Base-by-base conservation (phyloP, 2,113 vertebrate genomes). In the Saccopteryx leptura region DNA sequence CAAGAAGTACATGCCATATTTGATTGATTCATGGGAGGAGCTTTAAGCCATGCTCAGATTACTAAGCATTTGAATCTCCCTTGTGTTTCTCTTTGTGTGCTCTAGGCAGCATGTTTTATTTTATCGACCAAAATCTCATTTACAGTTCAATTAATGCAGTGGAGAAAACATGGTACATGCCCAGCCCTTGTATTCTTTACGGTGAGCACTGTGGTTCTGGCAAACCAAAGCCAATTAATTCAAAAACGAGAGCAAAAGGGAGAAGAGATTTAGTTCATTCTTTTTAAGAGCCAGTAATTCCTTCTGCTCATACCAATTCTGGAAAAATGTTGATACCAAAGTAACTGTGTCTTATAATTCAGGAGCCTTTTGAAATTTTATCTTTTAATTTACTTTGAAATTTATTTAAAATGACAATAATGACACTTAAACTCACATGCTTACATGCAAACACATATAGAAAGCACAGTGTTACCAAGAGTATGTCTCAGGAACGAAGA, bases 51-150 rank as follows among this genome's bases (percentile, higher is more conserved):
- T 76, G 5, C 18, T 87, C 72, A 61, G 28, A 80, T 58, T 58
- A 85, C 56, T 91, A 94, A 91, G 46, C 54, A 80, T 48, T 85
- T 48, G 71, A 87, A 85, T 81, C 66, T 84, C 80, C 95, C 87
- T 61, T 33, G 6, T 31, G 23, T 10, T 88, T 96, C 28, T 61
- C 28, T 96, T 93, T 90, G 15, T 94, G 78, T 91, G 69, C 48
- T 93, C 10, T 85, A 39, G 65, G 82, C 66, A 95, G 60, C n/a
- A 74, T 93, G 63, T 96, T 97, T 98, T 94, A 97, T 95, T 93
- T 96, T 94, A 92, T 95, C 97, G 96, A 83, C 79, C 88, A 83
- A 98, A 98, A 97, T 80, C 69, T 91, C 96, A 96, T 90, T 96
- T 87, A 93, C 58, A 92, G 95, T 97, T 98, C 97, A 97, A 96